Base-by-base conservation (phyloP, 1,140 invertebrate species). In the Acromyrmex charruanus region DNA sequence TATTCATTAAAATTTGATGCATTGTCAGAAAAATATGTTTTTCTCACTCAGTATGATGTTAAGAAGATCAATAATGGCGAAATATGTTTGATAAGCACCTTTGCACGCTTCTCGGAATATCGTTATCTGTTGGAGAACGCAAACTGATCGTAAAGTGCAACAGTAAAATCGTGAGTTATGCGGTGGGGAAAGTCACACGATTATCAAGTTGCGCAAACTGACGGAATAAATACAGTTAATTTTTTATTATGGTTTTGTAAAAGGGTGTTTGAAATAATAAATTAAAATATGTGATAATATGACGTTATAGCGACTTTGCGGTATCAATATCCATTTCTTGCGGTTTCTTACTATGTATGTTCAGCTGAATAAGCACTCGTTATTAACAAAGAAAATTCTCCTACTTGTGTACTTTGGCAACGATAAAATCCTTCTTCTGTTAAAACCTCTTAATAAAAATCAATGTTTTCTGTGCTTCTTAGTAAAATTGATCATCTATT, bases 161-260 rank as follows among this genome's bases (percentile, higher is more conserved):
- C 66, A n/a, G 53, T 71, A 71, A 81, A 71, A 79, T 63, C 6
- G 25, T 59, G 65, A 69, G 9, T 81, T 69, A 71, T 18, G n/a
- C 77, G 35, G 21, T 28, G 39, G n/a, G 31, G 18, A 81, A 81
- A 81, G 66, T 18, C 51, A n/a, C 51, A 81, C 51, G 55, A 71
- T 81, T 81, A 81, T 81, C 21, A 49, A 14, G 21, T 71, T 58
- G 21, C 31, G 16, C 18, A 14, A 68, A 81, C 5, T 14, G 65
- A 44, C 49, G 66, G 39, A 59, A 25, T 3, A 21, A 31, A 18
- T 18, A 28, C 6, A 21, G 51, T 3, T 18, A 81, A 71, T 71
- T 81, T 58, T 81, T 71, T 71, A 81, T 58, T 28, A 81, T 28
- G 35, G 6, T 39, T 68, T 28, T 58, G 31, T 21, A 28, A 39